A percentile compares a stretch with the other conserved stretches of the same genome.
phyloP scores from a whole-genome alignment of 2,113 vertebrate genomes.

The Rhinogobius similis region DNA sequence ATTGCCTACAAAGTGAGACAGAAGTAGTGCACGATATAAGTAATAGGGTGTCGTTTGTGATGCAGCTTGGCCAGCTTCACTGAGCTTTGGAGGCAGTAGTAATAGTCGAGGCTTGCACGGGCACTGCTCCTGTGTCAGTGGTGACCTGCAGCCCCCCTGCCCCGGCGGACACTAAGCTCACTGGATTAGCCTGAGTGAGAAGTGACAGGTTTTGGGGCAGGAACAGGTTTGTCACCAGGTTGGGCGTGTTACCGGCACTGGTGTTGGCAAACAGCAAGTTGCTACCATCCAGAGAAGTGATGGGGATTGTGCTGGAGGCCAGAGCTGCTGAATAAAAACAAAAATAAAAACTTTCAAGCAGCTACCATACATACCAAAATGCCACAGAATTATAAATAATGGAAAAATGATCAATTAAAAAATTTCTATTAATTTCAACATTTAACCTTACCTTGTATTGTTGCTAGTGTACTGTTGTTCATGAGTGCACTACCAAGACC shows the following conservation, averaged over 20 bases:
- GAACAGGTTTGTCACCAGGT: conserved; percentile 97
- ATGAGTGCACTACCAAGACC: conserved; percentile 91
- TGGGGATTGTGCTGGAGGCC: conserved; percentile 94
- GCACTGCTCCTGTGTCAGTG: conserved; percentile 84
- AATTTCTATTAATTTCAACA: too few species aligned
- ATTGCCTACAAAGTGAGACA: conserved; percentile 40
- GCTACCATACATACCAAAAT: too few species aligned
- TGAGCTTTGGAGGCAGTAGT: conserved; percentile 98
- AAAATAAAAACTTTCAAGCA: neutral
- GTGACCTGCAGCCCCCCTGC: conserved; percentile 88
- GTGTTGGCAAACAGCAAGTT: conserved; percentile 94
- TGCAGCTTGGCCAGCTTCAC: conserved; percentile 77
- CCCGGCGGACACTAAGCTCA: conserved; percentile 94
- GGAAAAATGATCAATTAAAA: too few species aligned
- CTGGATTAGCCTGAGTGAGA: conserved; percentile 93
- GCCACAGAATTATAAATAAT: neutral
- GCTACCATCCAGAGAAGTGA: conserved; percentile 93
- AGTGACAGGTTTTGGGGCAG: conserved; percentile 98
- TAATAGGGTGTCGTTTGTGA: conserved; percentile 35
- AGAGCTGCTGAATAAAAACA: conserved; percentile 79
- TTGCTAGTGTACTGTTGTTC: conserved; percentile 98
- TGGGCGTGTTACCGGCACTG: conserved; percentile 86
- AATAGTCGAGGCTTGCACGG: conserved; percentile 87
- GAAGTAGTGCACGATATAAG: conserved; percentile 53
- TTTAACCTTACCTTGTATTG: conserved; percentile 88